Evolutionary conservation across 2,797 vertebrate species (phyloP).

Genomic region (Toxotes lorentzi): DNA sequence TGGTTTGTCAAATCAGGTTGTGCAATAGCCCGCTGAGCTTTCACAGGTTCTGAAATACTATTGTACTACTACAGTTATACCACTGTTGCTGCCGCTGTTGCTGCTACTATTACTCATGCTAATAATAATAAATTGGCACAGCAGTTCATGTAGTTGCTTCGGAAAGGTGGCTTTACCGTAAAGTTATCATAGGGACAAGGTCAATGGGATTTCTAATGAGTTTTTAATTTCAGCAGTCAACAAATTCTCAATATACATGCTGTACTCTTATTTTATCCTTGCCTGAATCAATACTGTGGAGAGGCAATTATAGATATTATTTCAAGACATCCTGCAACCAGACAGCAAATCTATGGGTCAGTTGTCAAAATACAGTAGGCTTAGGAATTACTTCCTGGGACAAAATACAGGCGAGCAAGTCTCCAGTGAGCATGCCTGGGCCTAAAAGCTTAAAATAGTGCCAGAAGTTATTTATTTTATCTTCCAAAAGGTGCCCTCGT

Average conservation of each 20-base stretch:
- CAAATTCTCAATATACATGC: constrained; percentile 75
- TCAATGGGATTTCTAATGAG: constrained; percentile 80
- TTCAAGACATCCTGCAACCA: constrained; percentile 76
- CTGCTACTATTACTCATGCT: neutral
- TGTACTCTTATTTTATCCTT: constrained; percentile 77
- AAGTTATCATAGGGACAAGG: constrained; percentile 76
- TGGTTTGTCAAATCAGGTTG: constrained; percentile 48
- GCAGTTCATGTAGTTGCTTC: constrained; percentile 59
- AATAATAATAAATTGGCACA: constrained; percentile 56
- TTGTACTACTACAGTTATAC: neutral
- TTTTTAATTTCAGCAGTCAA: constrained; percentile 84
- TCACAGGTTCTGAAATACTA: constrained; percentile 30
- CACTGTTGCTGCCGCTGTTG: neutral
- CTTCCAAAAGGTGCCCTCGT: constrained; percentile 62
- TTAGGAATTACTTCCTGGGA: constrained; percentile 71
- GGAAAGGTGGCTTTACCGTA: constrained; percentile 55
- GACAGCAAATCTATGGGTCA: constrained; percentile 82
- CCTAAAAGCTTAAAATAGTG: constrained; percentile 63
- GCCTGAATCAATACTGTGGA: constrained; percentile 81
- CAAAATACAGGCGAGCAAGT: constrained; percentile 54
- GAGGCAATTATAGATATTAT: constrained; percentile 84
- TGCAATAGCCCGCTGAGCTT: constrained; percentile 36
- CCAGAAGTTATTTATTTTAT: constrained; percentile 69
- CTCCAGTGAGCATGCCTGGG: constrained; percentile 42
- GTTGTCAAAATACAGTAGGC: constrained; percentile 71